A percentile compares a stretch with the other conserved stretches of the same genome.
Conservation (phyloP, 2,888 invertebrate genomes). For the Bruchidius siliquastri region DNA sequence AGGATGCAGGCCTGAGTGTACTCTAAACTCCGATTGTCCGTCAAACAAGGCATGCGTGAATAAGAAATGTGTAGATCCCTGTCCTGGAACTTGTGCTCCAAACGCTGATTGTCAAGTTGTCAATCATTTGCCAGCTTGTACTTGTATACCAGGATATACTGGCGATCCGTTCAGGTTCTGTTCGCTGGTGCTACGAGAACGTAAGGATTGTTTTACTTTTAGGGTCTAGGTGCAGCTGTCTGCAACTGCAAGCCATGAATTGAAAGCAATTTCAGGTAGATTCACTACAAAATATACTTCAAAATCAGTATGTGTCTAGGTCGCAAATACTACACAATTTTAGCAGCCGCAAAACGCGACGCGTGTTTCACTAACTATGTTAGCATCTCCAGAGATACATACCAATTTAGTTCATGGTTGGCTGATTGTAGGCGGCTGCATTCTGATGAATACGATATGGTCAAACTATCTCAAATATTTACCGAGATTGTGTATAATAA, state of each 20-base stretch:
- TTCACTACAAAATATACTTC: too few species aligned
- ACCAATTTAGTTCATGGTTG: too few species aligned
- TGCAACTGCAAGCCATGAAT: not conserved
- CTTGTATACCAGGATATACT: slow-evolving; percentile 49
- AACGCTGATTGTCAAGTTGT: slow-evolving; percentile 71
- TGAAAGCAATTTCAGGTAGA: too few species aligned
- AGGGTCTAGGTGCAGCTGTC: not conserved
- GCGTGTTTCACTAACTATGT: too few species aligned
- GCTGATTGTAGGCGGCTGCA: too few species aligned
- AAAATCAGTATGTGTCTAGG: too few species aligned
- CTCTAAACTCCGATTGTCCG: slow-evolving; percentile 65
- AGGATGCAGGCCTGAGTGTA: slow-evolving; percentile 73
- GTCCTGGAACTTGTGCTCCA: slow-evolving; percentile 72
- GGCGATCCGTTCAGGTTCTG: slow-evolving; percentile 38
- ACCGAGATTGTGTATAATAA: too few species aligned
- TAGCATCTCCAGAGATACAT: too few species aligned
- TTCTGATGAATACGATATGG: too few species aligned
- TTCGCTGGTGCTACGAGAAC: slow-evolving; percentile 9
- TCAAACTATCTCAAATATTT: too few species aligned
- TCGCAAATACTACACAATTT: too few species aligned
- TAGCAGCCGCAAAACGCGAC: too few species aligned
- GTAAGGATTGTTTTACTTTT: slow-evolving; percentile 6
- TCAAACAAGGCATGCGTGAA: slow-evolving; percentile 67
- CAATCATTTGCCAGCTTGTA: slow-evolving; percentile 67
- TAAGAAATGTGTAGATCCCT: slow-evolving; percentile 74